Base-by-base conservation (phyloP, 1,140 invertebrate genomes). In the Temnothorax longispinosus region DNA sequence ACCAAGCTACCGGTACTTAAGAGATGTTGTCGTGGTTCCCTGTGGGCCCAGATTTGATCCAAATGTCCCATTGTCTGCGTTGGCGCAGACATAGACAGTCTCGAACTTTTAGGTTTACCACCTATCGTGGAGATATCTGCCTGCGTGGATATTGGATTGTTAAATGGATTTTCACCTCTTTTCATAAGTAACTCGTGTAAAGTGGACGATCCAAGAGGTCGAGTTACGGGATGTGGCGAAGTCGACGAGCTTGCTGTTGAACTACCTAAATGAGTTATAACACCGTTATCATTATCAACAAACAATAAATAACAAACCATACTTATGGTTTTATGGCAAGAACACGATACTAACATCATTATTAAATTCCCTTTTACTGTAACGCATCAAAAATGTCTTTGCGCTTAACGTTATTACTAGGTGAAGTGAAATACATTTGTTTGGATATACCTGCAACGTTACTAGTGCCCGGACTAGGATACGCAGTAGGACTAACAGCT, bases 1-100 rank as follows among this genome's bases (percentile, higher is more conserved):
- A 97, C 97, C 85, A 98, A 94, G 52, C 98, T 98, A 80, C 98
- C 97, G 11, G 98, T 98, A 41, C 98, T 98, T n/a, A 98, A 93
- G 64, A 98, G 95, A 96, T 91, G 98, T 91, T 97, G 98, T 58
- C 98, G 96, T 18, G 98, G 98, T 93, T 99, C 98, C 77, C 98
- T 95, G 35, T 97, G 96, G 91, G 97, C 97, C 98, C 98, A 98
- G 76, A 98, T 97, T 94, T 98, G 96, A 92, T 98, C 97, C 87
- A 98, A 95, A 77, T 77, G 75, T n/a, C 96, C 97, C 85, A 97
- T 96, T 90, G 94, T 93, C 72, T 97, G 97, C 47, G 97, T 98
- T n/a, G 98, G 98, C 18, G 98, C 98, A 41, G 98, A 98, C 67
- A 97, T 98, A 3, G 98, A 98, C 0, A 98, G 94, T 54, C 97